These are phyloP conservation scores for Electrona antarctica DNA, from an alignment of 2,113 vertebrate genomes.

Conservation along the genomic window DNA sequence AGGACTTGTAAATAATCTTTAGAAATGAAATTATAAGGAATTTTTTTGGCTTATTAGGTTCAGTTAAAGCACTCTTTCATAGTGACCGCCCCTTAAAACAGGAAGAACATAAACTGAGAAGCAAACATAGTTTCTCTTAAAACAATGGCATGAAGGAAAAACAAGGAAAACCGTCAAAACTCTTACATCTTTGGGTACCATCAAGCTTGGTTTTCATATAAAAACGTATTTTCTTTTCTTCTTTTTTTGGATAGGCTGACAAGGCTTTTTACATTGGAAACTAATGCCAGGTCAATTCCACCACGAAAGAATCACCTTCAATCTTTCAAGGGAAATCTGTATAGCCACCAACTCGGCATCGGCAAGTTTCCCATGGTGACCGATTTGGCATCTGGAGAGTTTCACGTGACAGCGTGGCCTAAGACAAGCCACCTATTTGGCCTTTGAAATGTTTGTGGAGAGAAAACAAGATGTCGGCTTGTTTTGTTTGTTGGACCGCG, in stretches of 20 bases:
- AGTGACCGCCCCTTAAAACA: constrained; percentile 52
- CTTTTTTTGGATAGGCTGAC: constrained; percentile 68
- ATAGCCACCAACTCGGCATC: constrained; percentile 42
- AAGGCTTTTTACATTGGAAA: constrained; percentile 20
- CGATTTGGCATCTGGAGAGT: constrained; percentile 64
- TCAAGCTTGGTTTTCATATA: constrained; percentile 75
- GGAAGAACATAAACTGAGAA: constrained; percentile 47
- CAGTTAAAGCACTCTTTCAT: constrained; percentile 69
- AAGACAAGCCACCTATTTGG: constrained; percentile 27
- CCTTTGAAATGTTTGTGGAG: constrained; percentile 31
- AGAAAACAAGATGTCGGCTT: not conserved
- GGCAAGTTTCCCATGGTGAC: constrained; percentile 43
- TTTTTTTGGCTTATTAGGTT: constrained; percentile 65
- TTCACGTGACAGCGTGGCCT: constrained; percentile 36
- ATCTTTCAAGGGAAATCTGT: constrained; percentile 23
- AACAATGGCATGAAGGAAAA: constrained; percentile 42
- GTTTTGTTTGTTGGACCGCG: constrained; percentile 18
- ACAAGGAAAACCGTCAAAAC: constrained; percentile 69
- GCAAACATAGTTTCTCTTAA: constrained; percentile 41
- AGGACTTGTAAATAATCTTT: not conserved
- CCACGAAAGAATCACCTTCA: constrained; percentile 27
- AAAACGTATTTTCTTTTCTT: constrained; percentile 17
- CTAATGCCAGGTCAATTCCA: constrained; percentile 41
- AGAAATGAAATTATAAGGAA: constrained; percentile 30
- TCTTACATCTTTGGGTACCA: constrained; percentile 79